phyloP scores from a whole-genome alignment of 2,113 vertebrate genomes.

The Cyrtonyx montezumae region DNA sequence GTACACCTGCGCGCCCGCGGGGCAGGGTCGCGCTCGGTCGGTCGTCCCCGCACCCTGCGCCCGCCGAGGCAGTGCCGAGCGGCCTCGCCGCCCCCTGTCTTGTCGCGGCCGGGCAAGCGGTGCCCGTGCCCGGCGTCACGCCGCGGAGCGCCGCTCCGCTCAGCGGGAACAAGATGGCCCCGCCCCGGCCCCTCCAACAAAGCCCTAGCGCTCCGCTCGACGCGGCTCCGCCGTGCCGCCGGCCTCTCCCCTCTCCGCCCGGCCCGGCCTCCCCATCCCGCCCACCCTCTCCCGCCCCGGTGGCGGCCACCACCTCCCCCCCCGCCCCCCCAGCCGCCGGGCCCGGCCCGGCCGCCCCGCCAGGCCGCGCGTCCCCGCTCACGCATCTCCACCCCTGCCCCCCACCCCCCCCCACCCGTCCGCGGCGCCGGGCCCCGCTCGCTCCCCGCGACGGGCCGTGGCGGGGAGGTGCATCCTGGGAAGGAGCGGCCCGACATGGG shows the following conservation, averaged over 20 bases:
- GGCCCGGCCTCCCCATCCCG: not conserved
- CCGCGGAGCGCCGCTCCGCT: constrained; percentile 11
- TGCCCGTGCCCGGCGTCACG: too few species aligned
- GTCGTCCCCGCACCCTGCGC: too few species aligned
- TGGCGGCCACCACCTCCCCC: too few species aligned
- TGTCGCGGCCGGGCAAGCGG: too few species aligned
- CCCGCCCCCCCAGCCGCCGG: too few species aligned
- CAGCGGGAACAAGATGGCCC: constrained; percentile 45
- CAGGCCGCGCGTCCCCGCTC: too few species aligned
- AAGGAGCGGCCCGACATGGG: constrained; percentile 40
- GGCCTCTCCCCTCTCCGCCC: not conserved
- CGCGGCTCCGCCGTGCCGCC: not conserved
- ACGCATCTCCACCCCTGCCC: not conserved
- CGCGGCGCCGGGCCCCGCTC: not conserved
- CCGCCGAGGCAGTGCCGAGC: too few species aligned
- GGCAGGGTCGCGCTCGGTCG: too few species aligned
- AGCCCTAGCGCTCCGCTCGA: constrained; percentile 20
- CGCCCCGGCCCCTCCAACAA: constrained; percentile 61
- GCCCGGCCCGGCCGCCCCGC: too few species aligned
- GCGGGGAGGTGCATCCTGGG: constrained; percentile 47
- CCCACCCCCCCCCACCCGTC: not conserved
- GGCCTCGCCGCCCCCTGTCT: too few species aligned
- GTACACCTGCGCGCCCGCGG: too few species aligned
- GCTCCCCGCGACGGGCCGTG: not conserved
- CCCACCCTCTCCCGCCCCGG: not conserved